Conservation (phyloP, 2,888 invertebrate species). For the Piscicola geometra region DNA sequence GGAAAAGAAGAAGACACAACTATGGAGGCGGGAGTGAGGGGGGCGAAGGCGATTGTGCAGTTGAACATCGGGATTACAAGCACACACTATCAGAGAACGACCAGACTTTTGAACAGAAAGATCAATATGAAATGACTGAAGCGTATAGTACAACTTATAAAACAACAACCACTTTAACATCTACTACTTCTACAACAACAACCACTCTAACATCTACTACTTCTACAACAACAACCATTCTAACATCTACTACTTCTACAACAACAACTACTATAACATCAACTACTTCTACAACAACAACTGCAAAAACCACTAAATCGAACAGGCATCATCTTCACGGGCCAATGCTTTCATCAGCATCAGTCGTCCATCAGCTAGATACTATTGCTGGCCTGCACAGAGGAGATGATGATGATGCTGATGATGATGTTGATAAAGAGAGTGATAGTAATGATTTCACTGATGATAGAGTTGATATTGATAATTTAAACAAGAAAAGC, state of each 20-base stretch:
- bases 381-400: neutral
- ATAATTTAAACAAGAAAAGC: neutral
- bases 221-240: neutral
- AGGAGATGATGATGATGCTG: neutral
- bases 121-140: no score
- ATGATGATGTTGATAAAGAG: neutral
- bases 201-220: neutral
- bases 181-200: constrained; percentile 1
- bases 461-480: neutral
- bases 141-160: no score
- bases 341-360: neutral
- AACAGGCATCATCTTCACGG: neutral
- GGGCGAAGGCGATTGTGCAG: no score
- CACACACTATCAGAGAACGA: no score
- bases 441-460: neutral
- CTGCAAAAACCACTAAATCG: neutral
- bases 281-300: neutral
- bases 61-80: no score
- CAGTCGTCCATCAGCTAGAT: neutral
- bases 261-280: neutral
- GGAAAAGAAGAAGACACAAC: no score
- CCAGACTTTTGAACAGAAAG: no score
- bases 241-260: neutral
- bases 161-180: no score
- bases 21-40: no score